A percentile compares a stretch with the other conserved stretches of the same genome.
Evolutionary conservation across 2,888 invertebrate species (phyloP).

Genomic region (Agrypnus murinus): DNA sequence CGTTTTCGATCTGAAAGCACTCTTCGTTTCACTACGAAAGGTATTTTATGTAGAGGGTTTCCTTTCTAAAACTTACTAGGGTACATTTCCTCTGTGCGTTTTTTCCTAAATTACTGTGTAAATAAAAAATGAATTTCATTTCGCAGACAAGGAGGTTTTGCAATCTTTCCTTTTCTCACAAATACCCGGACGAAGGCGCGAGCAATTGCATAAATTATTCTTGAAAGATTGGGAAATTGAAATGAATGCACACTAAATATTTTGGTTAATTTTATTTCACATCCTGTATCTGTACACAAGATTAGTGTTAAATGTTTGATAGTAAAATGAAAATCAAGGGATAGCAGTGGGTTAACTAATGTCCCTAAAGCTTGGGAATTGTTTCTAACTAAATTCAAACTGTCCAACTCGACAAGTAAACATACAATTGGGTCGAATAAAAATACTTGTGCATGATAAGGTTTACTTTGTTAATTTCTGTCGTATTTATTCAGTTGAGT

Average conservation of each 20-base stretch:
- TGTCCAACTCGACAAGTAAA: conserved; percentile 13
- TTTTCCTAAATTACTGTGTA: conserved; percentile 24
- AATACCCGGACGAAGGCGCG: neutral
- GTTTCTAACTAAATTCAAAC: neutral
- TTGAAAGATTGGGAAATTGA: neutral
- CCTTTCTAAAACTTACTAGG: conserved; percentile 9
- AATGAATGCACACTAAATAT: neutral
- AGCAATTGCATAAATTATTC: conserved; percentile 14
- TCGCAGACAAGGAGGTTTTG: neutral
- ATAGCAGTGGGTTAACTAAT: too few relatives aligned
- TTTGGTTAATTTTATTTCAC: neutral
- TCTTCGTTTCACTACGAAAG: neutral
- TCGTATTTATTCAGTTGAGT: conserved; percentile 7
- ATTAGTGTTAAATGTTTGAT: too few relatives aligned
- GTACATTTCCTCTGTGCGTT: conserved; percentile 4
- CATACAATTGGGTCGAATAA: conserved; percentile 16
- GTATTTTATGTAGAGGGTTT: conserved; percentile 1
- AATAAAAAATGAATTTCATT: conserved; percentile 24
- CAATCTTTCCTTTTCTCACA: neutral
- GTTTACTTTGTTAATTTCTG: conserved; percentile 25
- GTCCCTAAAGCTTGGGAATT: too few relatives aligned
- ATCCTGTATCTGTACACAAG: too few relatives aligned
- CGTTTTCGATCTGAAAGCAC: conserved; percentile 13
- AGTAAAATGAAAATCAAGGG: too few relatives aligned
- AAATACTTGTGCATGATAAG: neutral